Evolutionary conservation across 2,113 vertebrate genomes (phyloP).

Genomic region (Crocuta crocuta): DNA sequence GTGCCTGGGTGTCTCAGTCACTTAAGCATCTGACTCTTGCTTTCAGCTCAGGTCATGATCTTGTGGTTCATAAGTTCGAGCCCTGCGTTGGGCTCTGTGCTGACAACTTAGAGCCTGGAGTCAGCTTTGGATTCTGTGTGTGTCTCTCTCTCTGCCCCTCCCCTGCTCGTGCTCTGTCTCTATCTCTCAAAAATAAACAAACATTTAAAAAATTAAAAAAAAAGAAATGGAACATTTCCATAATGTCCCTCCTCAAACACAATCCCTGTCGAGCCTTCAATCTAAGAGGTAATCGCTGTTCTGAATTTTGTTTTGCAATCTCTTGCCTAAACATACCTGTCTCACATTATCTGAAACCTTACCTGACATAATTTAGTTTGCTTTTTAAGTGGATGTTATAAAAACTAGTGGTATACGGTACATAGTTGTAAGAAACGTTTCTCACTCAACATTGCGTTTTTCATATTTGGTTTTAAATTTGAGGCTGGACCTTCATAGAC

Average conservation of each 20-base stretch:
- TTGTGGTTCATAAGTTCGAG: no score
- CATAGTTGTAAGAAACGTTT: background rate
- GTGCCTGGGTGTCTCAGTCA: no score
- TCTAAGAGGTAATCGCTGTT: background rate
- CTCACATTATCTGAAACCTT: background rate
- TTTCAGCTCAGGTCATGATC: no score
- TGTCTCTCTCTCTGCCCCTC: no score
- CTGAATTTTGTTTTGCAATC: background rate
- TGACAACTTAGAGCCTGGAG: no score
- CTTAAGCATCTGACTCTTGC: no score
- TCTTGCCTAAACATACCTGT: background rate
- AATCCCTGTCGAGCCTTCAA: background rate
- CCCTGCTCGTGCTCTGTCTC: no score
- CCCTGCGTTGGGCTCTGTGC: no score
- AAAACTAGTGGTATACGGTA: background rate
- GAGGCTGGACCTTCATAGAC: background rate
- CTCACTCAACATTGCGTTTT: background rate
- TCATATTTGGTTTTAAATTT: background rate
- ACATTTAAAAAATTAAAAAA: no score
- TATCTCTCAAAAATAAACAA: no score
- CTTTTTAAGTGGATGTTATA: background rate
- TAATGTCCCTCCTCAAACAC: background rate
- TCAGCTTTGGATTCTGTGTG: no score
- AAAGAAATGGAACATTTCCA: no score
- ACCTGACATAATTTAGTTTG: background rate